These are phyloP conservation scores for Elmis aenea DNA, from an alignment of 2,888 invertebrate species.

Conservation along the genomic window DNA sequence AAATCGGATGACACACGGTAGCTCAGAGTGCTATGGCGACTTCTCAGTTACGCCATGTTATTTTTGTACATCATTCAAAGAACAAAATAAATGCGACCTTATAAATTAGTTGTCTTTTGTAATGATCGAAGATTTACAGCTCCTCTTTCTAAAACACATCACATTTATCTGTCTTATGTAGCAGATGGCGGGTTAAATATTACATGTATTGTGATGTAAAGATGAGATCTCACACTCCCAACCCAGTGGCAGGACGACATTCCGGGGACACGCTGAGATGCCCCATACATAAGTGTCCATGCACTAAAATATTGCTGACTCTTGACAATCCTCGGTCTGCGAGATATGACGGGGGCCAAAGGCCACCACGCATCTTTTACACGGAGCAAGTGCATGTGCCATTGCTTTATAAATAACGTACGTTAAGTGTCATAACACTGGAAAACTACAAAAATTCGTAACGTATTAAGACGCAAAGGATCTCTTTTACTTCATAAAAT, in stretches of 20 bases:
- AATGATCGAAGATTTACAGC: slow-evolving; percentile 42
- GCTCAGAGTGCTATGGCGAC: too few relatives aligned
- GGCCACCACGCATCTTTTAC: slow-evolving; percentile 25
- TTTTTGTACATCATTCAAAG: too few relatives aligned
- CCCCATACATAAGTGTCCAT: slow-evolving; percentile 43
- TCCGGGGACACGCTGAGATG: slow-evolving; percentile 40
- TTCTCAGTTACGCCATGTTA: too few relatives aligned
- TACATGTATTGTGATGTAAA: slow-evolving; percentile 44
- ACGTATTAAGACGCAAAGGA: too few relatives aligned
- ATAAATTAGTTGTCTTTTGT: slow-evolving; percentile 45
- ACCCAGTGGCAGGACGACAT: slow-evolving; percentile 35
- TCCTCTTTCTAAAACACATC: slow-evolving; percentile 33
- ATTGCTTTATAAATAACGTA: slow-evolving; percentile 19
- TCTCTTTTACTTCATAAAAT: too few relatives aligned
- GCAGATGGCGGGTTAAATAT: slow-evolving; percentile 41
- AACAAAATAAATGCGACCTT: slow-evolving; percentile 44
- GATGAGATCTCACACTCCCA: slow-evolving; percentile 39
- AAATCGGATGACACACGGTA: too few relatives aligned
- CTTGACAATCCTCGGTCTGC: slow-evolving; percentile 17
- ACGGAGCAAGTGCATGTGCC: slow-evolving; percentile 17
- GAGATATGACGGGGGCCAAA: slow-evolving; percentile 27
- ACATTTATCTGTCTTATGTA: slow-evolving; percentile 33
- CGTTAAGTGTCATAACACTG: slow-evolving; percentile 20
- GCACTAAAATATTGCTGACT: slow-evolving; percentile 24
- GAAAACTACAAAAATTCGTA: too few relatives aligned